Evolutionary conservation across 2,888 invertebrate genomes (phyloP).

Genomic region (Tortrix viridana): DNA sequence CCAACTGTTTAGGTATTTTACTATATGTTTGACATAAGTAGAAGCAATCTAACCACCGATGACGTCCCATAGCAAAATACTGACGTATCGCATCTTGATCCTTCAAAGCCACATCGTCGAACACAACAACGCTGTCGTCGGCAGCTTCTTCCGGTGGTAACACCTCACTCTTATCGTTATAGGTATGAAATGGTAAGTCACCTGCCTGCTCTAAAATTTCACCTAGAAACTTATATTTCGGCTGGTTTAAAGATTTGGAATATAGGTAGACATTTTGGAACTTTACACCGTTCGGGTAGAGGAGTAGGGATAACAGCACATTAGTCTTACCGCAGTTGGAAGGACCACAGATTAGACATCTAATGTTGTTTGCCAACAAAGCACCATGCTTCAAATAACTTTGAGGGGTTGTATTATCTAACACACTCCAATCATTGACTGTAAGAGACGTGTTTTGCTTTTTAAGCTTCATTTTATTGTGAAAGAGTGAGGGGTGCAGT

Average conservation of each 20-base stretch:
- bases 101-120: constrained; percentile 22
- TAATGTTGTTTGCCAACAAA: not conserved
- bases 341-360: constrained; percentile 10
- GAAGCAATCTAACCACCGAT: constrained; percentile 18
- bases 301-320: not conserved
- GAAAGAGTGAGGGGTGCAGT: not conserved
- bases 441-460: constrained; percentile 11
- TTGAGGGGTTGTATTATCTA: not conserved
- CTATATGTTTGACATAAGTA: constrained; percentile 30
- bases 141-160: constrained; percentile 2
- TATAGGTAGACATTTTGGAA: constrained; percentile 14
- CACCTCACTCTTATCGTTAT: constrained; percentile 9
- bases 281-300: constrained; percentile 9
- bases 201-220: constrained; percentile 3
- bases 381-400: not conserved
- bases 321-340: constrained; percentile 14
- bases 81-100: constrained; percentile 20
- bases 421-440: constrained; percentile 3
- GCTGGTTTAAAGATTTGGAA: constrained; percentile 11
- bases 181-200: constrained; percentile 11
- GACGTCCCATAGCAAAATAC: constrained; percentile 33
- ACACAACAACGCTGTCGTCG: constrained; percentile 9
- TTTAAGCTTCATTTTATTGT: constrained; percentile 7
- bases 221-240: constrained; percentile 6
- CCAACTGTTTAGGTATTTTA: constrained; percentile 21